phyloP scores from a whole-genome alignment of 2,797 vertebrate genomes.

The Pipistrellus pipistrellus region DNA sequence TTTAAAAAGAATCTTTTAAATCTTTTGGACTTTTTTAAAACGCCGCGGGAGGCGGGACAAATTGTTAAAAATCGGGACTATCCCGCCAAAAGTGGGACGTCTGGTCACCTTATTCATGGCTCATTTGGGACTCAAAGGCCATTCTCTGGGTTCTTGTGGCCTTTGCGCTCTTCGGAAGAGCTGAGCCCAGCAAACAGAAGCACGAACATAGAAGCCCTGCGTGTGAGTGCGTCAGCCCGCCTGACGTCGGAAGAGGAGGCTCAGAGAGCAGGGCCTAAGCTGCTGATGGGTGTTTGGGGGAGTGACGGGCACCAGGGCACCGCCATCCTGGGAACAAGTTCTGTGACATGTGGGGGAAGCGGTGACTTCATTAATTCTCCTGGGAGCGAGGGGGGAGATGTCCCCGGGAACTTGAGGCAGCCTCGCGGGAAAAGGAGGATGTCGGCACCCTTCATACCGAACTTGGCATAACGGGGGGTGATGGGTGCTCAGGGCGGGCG shows the following conservation, averaged over 20 bases:
- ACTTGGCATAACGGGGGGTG: slow-evolving; percentile 70
- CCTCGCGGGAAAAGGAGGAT: not conserved
- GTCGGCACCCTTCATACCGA: slow-evolving; percentile 68
- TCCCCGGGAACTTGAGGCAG: slow-evolving; percentile 67
- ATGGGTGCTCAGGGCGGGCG: slow-evolving; percentile 62
- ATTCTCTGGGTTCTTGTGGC: not conserved
- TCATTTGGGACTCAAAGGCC: not conserved
- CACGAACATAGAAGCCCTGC: not conserved
- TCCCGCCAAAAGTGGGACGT: too few species aligned
- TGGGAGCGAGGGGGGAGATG: not conserved
- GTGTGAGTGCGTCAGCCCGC: not conserved
- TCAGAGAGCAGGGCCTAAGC: not conserved
- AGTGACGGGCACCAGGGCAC: not conserved
- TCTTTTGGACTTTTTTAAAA: too few species aligned
- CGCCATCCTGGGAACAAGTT: slow-evolving; percentile 1
- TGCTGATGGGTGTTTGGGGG: not conserved
- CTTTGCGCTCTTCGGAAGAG: not conserved
- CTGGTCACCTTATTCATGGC: too few species aligned
- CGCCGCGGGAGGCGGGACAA: too few species aligned
- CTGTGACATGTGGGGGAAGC: slow-evolving; percentile 75
- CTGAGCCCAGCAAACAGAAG: not conserved
- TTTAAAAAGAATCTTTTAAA: too few species aligned
- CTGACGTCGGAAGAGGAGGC: not conserved
- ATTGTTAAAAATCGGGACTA: too few species aligned
- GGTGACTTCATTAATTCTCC: not conserved